Base-by-base conservation (phyloP, 2,797 vertebrate genomes). In the Monodelphis domestica region DNA sequence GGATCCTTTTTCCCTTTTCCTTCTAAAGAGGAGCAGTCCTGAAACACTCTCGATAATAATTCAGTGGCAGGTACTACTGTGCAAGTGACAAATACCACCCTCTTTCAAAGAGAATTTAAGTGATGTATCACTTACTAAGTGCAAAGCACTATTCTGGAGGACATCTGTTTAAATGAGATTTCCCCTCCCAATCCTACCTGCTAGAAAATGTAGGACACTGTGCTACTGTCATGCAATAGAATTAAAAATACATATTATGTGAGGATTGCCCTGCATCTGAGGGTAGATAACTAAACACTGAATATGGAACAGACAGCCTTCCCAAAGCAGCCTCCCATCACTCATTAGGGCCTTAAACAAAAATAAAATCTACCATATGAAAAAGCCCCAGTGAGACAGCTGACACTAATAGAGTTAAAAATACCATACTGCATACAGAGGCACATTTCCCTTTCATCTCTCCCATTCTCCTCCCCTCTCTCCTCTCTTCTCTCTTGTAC, bases 1-100 rank as follows among this genome's bases (percentile, higher is more conserved):
- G 91, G 88, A 87, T 96, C 89, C 90, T 96, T 94, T 88, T 91
- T 30, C 53, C 92, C 89, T 97, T 89, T 97, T 95, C 93, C 94
- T 98, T 93, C 87, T 95, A 94, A 97, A 95, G 88, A 91, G 54
- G 87, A 91, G 89, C 95, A 94, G 90, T 89, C 92, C 93, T 94
- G 78, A 95, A 96, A 97, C 98, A 96, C 92, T 95, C 54, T 92
- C 93, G 93, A 97, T 97, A 97, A 96, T 96, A 98, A 98, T 98
- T 98, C 95, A 97, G 96, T 97, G 96, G 93, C 89, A 94, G 94
- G 92, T 97, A 95, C 94, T 93, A 95, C 95, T 95, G 92, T 84
- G 92, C 92, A 93, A 93, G 57, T 89, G 91, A 95, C 90, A 92
- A 87, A 57, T 95, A 93, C 92, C 87, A 63, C 15, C 90, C 54